A percentile compares a stretch with the other conserved stretches of the same genome.
These are phyloP conservation scores for Procapra przewalskii DNA, from an alignment of 2,113 vertebrate genomes.

Conservation along the genomic window DNA sequence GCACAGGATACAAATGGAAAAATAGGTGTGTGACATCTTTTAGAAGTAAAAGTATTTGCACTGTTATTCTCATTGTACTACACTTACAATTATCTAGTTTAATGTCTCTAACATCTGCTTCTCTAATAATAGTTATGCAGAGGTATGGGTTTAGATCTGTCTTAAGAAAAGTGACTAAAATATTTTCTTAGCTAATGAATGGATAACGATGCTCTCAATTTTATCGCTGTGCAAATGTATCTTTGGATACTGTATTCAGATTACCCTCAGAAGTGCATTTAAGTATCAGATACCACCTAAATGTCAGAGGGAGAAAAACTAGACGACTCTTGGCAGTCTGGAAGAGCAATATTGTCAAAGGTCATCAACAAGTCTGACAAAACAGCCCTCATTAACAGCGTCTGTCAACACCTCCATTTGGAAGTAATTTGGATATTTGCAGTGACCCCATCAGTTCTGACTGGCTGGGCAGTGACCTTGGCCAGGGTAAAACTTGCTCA, in stretches of 20 bases:
- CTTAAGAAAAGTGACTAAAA: constrained; percentile 15
- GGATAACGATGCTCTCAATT: background rate
- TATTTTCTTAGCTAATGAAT: constrained; percentile 58
- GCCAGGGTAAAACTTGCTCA: constrained; percentile 37
- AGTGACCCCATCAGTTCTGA: constrained; percentile 52
- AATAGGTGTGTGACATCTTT: background rate
- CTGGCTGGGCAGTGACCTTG: constrained; percentile 64
- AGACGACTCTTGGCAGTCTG: constrained; percentile 32
- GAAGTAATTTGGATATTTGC: constrained; percentile 68
- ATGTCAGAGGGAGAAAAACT: constrained; percentile 31
- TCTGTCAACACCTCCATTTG: constrained; percentile 70
- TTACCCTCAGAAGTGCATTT: constrained; percentile 39
- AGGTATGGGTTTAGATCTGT: background rate
- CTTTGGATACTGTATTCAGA: constrained; percentile 27
- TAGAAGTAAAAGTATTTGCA: background rate
- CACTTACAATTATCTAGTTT: background rate
- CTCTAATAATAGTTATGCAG: background rate
- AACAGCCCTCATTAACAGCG: constrained; percentile 52
- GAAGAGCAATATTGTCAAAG: constrained; percentile 58
- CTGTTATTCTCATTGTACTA: background rate
- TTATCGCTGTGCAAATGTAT: constrained; percentile 20
- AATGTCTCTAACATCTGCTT: background rate
- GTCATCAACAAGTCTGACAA: constrained; percentile 57
- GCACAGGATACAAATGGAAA: background rate
- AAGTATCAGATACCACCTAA: constrained; percentile 55